Evolutionary conservation across 53 echinoderm and acorn worm species (phyloP).

Genomic region (Crossaster papposus): DNA sequence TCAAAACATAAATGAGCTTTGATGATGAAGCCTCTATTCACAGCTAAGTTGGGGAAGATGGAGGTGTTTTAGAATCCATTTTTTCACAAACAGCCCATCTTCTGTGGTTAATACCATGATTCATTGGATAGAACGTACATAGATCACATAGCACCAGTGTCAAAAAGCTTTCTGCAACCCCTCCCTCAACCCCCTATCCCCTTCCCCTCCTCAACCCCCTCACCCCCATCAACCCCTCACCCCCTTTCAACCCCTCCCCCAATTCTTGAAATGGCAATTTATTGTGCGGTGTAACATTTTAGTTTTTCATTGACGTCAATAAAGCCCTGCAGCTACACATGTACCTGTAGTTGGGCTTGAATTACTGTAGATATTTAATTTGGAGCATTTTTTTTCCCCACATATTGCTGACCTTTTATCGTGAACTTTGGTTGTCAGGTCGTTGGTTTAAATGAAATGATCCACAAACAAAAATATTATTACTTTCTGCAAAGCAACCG

Average conservation of each 20-base stretch:
- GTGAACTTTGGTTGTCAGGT: no score
- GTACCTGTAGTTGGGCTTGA: slow-evolving; percentile 2
- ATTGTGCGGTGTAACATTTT: slow-evolving; percentile 1
- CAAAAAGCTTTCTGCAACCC: neutral
- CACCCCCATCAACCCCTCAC: neutral
- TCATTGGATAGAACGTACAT: no score
- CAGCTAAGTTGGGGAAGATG: neutral
- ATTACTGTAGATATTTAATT: neutral
- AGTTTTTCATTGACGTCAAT: slow-evolving; percentile 19
- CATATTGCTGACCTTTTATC: slow-evolving; percentile 6
- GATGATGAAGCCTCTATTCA: neutral
- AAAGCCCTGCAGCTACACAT: neutral
- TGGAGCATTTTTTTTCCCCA: neutral
- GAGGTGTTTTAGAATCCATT: no score
- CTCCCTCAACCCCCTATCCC: neutral
- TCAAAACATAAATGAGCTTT: no score
- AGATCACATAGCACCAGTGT: no score
- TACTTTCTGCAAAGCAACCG: no score
- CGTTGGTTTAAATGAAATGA: no score
- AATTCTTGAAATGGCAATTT: neutral
- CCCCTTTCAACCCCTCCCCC: neutral
- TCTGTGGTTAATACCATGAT: no score
- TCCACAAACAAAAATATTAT: no score
- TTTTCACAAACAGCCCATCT: no score
- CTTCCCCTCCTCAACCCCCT: no score